Conservation (phyloP, 1,140 invertebrate genomes). For the Stegodyphus mimosarum region DNA sequence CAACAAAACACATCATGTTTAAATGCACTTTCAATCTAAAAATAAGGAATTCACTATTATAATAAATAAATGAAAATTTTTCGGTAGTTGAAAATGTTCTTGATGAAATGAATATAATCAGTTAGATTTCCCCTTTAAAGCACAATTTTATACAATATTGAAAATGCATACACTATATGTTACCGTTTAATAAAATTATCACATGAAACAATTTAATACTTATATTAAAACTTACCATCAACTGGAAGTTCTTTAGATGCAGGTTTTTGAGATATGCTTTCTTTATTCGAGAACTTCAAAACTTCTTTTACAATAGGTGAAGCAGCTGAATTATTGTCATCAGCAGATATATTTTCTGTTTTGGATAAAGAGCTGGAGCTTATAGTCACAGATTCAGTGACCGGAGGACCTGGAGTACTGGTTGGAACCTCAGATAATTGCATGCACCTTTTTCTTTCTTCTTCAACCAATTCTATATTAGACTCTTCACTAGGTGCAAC, state of each 20-base stretch:
- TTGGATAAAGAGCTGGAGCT: background rate
- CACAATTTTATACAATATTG: too few relatives aligned
- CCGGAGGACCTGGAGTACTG: constrained; percentile 44
- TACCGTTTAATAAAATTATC: too few relatives aligned
- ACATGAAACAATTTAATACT: too few relatives aligned
- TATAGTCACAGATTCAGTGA: background rate
- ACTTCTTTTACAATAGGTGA: background rate
- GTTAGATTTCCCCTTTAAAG: too few relatives aligned
- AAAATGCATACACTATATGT: too few relatives aligned
- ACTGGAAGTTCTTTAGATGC: background rate
- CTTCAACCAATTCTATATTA: constrained; percentile 54
- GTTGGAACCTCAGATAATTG: constrained; percentile 35
- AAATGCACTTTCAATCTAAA: too few relatives aligned
- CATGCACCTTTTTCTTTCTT: constrained; percentile 48
- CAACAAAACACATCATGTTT: too few relatives aligned
- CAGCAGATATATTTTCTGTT: background rate
- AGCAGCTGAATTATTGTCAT: background rate
- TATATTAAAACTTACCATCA: background rate
- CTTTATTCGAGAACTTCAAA: too few relatives aligned
- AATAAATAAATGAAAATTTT: too few relatives aligned
- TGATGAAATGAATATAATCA: too few relatives aligned
- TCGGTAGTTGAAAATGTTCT: too few relatives aligned
- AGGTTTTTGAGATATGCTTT: background rate
- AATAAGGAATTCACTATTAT: too few relatives aligned
- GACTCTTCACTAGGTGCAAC: constrained; percentile 48